Base-by-base conservation (phyloP, 1,140 invertebrate species). In the Bombus cullumanus region DNA sequence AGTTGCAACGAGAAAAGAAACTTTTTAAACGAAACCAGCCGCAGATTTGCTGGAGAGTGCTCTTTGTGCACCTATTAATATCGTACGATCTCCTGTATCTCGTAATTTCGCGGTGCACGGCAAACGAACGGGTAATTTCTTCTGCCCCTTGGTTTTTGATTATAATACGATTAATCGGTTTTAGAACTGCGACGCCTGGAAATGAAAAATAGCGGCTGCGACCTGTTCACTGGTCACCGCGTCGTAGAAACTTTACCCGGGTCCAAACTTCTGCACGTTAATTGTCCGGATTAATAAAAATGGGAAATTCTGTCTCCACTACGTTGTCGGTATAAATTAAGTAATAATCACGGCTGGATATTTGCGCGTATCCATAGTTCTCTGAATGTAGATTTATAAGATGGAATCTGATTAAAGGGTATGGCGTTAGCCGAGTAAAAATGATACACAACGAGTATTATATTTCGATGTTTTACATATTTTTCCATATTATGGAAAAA, bases 1-100 rank as follows among this genome's bases (percentile, higher is more conserved):
- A 89, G 87, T 89, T 89, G 75, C 86, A 43, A 62, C n/a, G 88
- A 82, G 84, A 66, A 47, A 82, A 71, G 64, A 64, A 59, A 88
- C 18, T 28, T 86, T 47, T 88, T 86, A 88, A 74, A 86, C 73
- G 82, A 80, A 87, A 88, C 71, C 78, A 69, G 41, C 5, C 39
- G 15, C 22, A 62, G 34, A n/a, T 53, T 25, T 41, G 81, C 28
- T 62, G 59, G 18, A 76, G 39, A 41, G 39, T 5, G 75, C 37
- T 28, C 37, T 28, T 75, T 10, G 34, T 37, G 43, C 68, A 28
- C 43, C 37, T 47, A 22, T 75, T 75, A 88, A 86, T 81, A 75
- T 53, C 69, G 43, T 25, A 80, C 85, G 53, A 75, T 89, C 53
- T 77, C 75, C 28, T 76, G 39, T 85, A 85, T 88, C 77, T 87